Base-by-base conservation (phyloP, 2,113 vertebrate genomes). In the Dicaeum eximium region DNA sequence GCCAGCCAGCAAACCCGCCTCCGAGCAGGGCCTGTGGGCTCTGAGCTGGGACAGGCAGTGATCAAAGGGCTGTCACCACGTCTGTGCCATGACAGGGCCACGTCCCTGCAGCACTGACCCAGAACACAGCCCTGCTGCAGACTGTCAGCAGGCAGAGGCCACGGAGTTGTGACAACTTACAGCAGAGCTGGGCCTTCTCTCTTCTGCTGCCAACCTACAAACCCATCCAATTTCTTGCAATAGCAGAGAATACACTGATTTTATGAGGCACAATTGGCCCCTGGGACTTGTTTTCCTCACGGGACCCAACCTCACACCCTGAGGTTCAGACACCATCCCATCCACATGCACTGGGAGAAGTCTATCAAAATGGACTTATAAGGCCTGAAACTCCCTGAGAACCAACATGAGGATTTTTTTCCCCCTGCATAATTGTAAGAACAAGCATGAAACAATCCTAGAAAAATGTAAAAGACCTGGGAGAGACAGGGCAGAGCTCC, bases 401-500 rank as follows among this genome's bases (percentile, higher is more conserved):
- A 80, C 15, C 45, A 44, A 53, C 23, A 13, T 2, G 1, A 69
- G 17, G 24, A 27, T 50, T 56, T 54, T 15, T 15, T 35, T 28
- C 13, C 6, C 19, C 25, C 37, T 58, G 27, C 28, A 6, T n/a
- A 95, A 70, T 14, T 75, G 2, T 66, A 56, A 78, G 28, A 51
- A 60, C 51, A 83, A 73, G 47, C 47, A 58, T 58, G 40, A 86
- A 91, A 80, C 25, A 83, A 83, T 6, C 33, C 40, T 7, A 73
- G 67, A 86, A 90, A 88, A 95, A 95, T 22, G 30, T 21, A 13
- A 20, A 80, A 92, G 75, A 60, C 67, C 25, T 51, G 64, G 31
- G 30, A 82, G 85, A 66, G 93, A n/a, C 30, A 40, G 64, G 85
- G 51, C 82, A 73, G 16, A 58, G 61, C 82, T 71, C 75, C 69